Base-by-base conservation (phyloP, 2,797 vertebrate genomes). In the Enteromius trimaculatus region DNA sequence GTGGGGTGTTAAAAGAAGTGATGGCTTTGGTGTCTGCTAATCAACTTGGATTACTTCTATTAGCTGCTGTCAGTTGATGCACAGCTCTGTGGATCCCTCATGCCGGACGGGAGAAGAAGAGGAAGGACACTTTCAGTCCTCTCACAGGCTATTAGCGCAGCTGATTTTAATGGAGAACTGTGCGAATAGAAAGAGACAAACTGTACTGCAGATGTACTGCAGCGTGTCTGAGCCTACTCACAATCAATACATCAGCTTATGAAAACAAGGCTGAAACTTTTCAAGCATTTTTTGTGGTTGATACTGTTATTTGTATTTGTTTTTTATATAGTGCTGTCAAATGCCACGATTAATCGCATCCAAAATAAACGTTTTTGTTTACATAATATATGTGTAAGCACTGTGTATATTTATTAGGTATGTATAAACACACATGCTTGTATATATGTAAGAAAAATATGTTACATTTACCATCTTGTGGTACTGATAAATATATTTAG, bases 41-140 rank as follows among this genome's bases (percentile, higher is more conserved):
- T 85, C 88, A 88, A 79, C 77, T 83, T 79, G 65, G 76, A 87
- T 81, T 82, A 89, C 74, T 78, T 87, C 77, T 81, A 88, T 91
- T 90, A 88, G 88, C 89, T 87, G 88, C 87, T 81, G 70, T 80
- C 26, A 74, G 86, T 79, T 80, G 84, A 87, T 85, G 87, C 80
- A 70, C 79, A 34, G 51, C 85, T 88, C 86, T 80, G 55, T 83
- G 77, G 53, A 88, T 85, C 72, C 65, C 77, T 77, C 79, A 13
- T 49, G 70, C 49, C 23, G 44, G 44, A 70, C 13, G 47, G 1
- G n/a, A 66, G 31, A 26, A 62, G 68, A 31, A 42, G 16, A 69
- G 80, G 47, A 77, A 58, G 77, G 78, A 85, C 82, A 84, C 71
- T 68, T 79, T 76, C 84, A 66, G 14, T 53, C 49, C 58, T 74